Evolutionary conservation across 2,888 invertebrate genomes (phyloP).

Genomic region (Choreutis nemorana): DNA sequence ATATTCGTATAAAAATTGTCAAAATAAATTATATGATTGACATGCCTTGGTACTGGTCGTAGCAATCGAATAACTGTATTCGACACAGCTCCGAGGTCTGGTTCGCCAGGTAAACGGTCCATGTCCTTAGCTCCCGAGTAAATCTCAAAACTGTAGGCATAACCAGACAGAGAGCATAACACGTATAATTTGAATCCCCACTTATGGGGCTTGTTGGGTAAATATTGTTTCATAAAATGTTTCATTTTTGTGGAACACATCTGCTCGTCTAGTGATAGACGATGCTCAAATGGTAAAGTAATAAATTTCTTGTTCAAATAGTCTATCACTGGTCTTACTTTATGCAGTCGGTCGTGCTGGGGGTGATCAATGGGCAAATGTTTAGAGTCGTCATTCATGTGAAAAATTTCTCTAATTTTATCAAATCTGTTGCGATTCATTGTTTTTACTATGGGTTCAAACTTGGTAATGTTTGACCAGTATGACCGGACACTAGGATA

Average conservation of each 20-base stretch:
- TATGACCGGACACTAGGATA: constrained; percentile 10
- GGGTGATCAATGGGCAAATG: constrained; percentile 15
- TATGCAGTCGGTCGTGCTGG: constrained; percentile 18
- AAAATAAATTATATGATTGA: constrained; percentile 11
- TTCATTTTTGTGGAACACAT: constrained; percentile 14
- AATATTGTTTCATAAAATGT: constrained; percentile 14
- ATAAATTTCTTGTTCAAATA: constrained; percentile 11
- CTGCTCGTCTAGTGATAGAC: constrained; percentile 4
- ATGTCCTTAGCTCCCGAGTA: constrained; percentile 15
- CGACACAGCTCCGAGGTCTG: constrained; percentile 11
- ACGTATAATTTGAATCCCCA: constrained; percentile 18
- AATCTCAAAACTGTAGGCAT: constrained; percentile 17
- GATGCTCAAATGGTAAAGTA: constrained; percentile 9
- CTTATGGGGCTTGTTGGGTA: constrained; percentile 19
- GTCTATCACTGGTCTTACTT: constrained; percentile 20
- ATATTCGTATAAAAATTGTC: constrained; percentile 6
- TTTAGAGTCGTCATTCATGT: constrained; percentile 9
- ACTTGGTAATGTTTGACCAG: constrained; percentile 16
- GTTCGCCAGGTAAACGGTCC: constrained; percentile 14
- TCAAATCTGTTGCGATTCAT: constrained; percentile 16
- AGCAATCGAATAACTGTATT: constrained; percentile 10
- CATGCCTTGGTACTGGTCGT: constrained; percentile 12
- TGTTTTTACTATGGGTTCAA: constrained; percentile 15
- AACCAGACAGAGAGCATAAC: constrained; percentile 15
- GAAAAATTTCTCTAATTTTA: constrained; percentile 10